These are phyloP conservation scores for Phengaris alcon DNA, from an alignment of 2,888 invertebrate genomes.

Conservation along the genomic window DNA sequence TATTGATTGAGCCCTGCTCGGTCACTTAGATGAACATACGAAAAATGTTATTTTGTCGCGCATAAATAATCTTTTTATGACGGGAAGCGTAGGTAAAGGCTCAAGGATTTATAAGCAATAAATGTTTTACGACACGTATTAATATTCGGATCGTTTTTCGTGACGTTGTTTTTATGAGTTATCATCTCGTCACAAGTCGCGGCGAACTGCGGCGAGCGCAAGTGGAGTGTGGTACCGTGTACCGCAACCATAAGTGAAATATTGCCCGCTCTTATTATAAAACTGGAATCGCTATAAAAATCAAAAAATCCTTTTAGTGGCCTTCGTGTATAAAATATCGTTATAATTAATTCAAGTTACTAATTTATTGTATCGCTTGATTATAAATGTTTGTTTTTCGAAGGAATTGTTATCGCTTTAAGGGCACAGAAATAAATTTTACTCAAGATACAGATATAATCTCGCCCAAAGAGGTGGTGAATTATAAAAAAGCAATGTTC, in stretches of 20 bases:
- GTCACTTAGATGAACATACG: constrained; percentile 73
- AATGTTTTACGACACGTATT: constrained; percentile 80
- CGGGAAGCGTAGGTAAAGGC: constrained; percentile 78
- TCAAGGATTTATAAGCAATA: constrained; percentile 79
- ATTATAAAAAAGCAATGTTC: not conserved
- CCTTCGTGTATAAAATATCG: constrained; percentile 62
- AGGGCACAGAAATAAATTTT: constrained; percentile 19
- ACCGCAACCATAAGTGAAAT: constrained; percentile 45
- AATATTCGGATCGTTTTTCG: constrained; percentile 79
- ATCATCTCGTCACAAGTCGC: constrained; percentile 65
- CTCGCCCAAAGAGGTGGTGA: not conserved
- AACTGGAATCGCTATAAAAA: constrained; percentile 69
- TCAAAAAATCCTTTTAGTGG: constrained; percentile 57
- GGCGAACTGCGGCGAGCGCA: constrained; percentile 53
- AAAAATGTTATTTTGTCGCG: constrained; percentile 77
- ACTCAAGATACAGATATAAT: not conserved
- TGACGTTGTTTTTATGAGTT: constrained; percentile 79
- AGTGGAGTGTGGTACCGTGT: not conserved
- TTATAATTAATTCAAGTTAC: constrained; percentile 56
- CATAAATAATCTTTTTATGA: constrained; percentile 80
- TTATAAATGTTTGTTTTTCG: constrained; percentile 42
- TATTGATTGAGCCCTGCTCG: constrained; percentile 62
- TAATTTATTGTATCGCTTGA: constrained; percentile 44
- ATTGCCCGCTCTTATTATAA: constrained; percentile 67
- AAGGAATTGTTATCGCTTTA: constrained; percentile 29